phyloP scores from a whole-genome alignment of 2,113 vertebrate genomes.

The Nesoenas mayeri region DNA sequence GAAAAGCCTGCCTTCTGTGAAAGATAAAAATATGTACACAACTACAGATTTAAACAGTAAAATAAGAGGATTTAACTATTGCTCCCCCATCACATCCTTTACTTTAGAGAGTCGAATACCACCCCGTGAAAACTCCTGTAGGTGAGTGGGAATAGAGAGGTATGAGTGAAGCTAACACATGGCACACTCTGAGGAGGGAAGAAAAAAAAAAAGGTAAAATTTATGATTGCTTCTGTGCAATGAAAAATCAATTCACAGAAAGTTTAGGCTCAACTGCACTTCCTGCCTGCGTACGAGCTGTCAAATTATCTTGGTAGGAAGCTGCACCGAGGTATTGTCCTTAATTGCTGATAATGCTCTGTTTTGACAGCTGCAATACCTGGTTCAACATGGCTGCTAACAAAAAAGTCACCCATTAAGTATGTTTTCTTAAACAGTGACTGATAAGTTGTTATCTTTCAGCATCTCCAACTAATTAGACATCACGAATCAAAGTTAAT shows the following conservation, averaged over 20 bases:
- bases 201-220: not conserved
- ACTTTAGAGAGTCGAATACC: not conserved
- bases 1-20: not conserved
- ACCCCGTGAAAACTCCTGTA: not conserved
- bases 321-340: conserved; percentile 26
- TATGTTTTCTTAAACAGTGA: conserved; percentile 67
- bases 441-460: conserved; percentile 74
- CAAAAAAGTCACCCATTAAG: conserved; percentile 60
- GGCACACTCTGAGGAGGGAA: rapidly evolving
- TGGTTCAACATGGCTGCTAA: conserved; percentile 25
- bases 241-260: not conserved
- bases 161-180: not conserved
- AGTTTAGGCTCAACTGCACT: not conserved
- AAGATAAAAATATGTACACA: not conserved
- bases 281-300: not conserved
- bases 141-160: not conserved
- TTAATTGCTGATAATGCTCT: conserved; percentile 58
- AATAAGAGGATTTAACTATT: not conserved
- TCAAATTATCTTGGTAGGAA: conserved; percentile 28
- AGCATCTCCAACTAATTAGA: conserved; percentile 80
- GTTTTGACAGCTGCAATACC: conserved; percentile 65
- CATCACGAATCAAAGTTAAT: conserved; percentile 80
- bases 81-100: not conserved
- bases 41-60: too few relatives aligned
- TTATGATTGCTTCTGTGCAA: not conserved